phyloP scores from a whole-genome alignment of 23 tunicate species.

The Ciona savignyi region DNA sequence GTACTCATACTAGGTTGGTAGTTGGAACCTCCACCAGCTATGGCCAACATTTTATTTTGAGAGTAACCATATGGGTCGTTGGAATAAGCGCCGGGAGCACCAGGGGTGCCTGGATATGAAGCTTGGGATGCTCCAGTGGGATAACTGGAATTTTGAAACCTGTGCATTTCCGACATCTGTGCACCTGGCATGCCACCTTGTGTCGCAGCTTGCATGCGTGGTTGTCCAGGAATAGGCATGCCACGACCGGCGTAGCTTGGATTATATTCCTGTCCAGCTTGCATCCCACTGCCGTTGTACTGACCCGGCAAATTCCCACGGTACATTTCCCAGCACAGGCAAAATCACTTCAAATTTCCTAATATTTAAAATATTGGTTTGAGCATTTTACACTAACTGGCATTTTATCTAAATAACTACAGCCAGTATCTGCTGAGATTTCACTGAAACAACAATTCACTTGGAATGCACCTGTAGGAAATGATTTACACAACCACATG shows the following conservation, averaged over 20 bases:
- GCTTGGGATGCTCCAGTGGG: background rate
- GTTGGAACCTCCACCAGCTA: background rate
- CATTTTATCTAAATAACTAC: too few species aligned
- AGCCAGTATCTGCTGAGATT: too few species aligned
- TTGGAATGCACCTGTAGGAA: too few species aligned
- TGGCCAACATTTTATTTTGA: conserved; percentile 12
- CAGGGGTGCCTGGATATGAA: background rate
- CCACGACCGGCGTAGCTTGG: conserved; percentile 20
- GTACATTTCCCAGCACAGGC: conserved; percentile 32
- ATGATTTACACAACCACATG: too few species aligned
- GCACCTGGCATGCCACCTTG: conserved; percentile 9
- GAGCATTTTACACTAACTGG: too few species aligned
- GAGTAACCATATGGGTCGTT: conserved; percentile 10
- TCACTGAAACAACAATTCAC: too few species aligned
- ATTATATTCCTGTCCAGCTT: conserved; percentile 28
- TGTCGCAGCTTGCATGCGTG: background rate
- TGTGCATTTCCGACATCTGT: conserved; percentile 13
- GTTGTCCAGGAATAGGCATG: conserved; percentile 42
- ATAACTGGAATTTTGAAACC: conserved; percentile 9
- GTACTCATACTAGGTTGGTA: conserved; percentile 10
- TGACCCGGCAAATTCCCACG: conserved; percentile 63
- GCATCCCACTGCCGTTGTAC: conserved; percentile 46
- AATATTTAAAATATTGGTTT: background rate
- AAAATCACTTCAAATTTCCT: background rate
- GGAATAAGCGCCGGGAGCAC: conserved; percentile 10